Evolutionary conservation across 2,797 vertebrate genomes (phyloP).

Genomic region (Zonotrichia albicollis): DNA sequence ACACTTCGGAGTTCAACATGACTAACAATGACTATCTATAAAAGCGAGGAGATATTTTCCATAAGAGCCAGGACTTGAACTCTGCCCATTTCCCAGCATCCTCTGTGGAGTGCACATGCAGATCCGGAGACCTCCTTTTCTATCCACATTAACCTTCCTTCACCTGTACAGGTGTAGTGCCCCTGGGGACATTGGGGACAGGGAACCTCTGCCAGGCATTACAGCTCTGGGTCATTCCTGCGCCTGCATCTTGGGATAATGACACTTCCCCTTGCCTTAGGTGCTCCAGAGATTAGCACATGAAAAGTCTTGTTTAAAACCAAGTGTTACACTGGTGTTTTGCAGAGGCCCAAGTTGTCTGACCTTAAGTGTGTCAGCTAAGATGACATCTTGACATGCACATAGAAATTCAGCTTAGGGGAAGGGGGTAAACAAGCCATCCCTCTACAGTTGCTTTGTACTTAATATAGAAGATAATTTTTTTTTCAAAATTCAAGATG

Average conservation of each 20-base stretch:
- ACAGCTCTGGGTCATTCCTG: not conserved
- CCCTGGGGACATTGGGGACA: not conserved
- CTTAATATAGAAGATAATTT: not conserved
- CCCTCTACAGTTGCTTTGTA: not conserved
- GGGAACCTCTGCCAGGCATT: not conserved
- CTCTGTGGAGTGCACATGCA: not conserved
- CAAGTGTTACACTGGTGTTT: not conserved
- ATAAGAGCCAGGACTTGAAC: not conserved
- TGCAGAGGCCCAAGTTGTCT: not conserved
- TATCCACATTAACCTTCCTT: not conserved
- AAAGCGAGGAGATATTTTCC: not conserved
- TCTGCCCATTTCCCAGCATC: not conserved
- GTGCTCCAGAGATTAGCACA: constrained; percentile 9
- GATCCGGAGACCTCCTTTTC: not conserved
- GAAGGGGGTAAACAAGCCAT: not conserved
- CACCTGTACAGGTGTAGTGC: rapidly evolving
- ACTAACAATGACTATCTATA: not conserved
- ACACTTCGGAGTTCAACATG: not conserved
- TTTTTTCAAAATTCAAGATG: not conserved
- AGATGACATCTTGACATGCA: not conserved
- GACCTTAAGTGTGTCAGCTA: not conserved
- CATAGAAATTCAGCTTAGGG: not conserved
- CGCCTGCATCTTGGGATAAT: not conserved
- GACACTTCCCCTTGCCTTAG: not conserved
- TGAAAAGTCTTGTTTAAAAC: constrained; percentile 4